Base-by-base conservation (phyloP, 2,797 vertebrate genomes). In the Morelia viridis region DNA sequence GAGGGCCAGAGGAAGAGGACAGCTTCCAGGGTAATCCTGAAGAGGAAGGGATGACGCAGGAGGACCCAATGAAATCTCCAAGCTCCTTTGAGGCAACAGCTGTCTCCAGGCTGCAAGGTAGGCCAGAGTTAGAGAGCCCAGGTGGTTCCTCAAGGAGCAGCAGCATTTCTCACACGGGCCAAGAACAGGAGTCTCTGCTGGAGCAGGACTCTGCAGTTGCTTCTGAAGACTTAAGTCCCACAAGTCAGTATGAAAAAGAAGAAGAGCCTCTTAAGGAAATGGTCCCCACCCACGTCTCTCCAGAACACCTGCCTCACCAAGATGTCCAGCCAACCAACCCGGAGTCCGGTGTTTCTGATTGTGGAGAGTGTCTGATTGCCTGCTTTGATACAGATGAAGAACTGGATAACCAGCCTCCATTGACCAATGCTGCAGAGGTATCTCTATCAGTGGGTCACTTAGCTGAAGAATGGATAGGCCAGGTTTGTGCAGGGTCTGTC, bases 321-420 rank as follows among this genome's bases (percentile, higher is more conserved):
- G 64, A 91, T 11, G 57, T 76, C 15, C 71, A 35, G 0, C 31
- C 68, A 4, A 3, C 24, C 15, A n/a, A 71, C 0, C 85, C 50
- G 4, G 86, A 88, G 57, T 57, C 28, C 12, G 91, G 26, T 3
- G 28, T 64, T 35, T 58, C 65, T 26, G 89, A 88, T 1, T 8
- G 86, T 0, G 83, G 46, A 17, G 92, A 95, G 26, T 57, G 83
- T 85, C 80, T 93, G 13, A 87, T 94, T 0, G 90, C 90, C 56
- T 85, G 8, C 15, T 94, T 90, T 9, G 95, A 96, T 13, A 88
- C 91, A 0, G 94, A 94, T 5, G 94, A 96, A 24, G 91, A 91
- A 31, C 53, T n/a, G 0, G 92, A 95, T 19, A 62, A 90, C 6
- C 1, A 46, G 12, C 88, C 57, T 0, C 76, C 60, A 13, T 88